These are phyloP conservation scores for Physocephala rufipes DNA, from an alignment of 2,888 invertebrate species.

Conservation along the genomic window DNA sequence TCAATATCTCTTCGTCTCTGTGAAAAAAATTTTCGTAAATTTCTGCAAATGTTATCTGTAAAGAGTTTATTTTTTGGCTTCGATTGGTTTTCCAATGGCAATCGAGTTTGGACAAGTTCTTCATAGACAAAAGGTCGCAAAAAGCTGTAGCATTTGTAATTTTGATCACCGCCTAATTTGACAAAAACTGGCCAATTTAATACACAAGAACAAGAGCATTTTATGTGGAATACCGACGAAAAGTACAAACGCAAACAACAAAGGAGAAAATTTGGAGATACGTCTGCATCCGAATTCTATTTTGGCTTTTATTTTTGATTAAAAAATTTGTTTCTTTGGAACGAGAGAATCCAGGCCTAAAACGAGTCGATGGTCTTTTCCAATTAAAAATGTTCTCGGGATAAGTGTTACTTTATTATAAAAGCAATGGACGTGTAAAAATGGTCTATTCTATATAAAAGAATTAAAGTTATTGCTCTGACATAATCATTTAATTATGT, in stretches of 20 bases:
- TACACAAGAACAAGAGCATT: slow-evolving; percentile 25
- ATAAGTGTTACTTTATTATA: no score
- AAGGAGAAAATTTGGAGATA: background rate
- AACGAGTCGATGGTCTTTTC: no score
- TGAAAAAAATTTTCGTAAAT: no score
- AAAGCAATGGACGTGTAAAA: no score
- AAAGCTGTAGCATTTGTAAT: slow-evolving; percentile 18
- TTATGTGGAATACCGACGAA: slow-evolving; percentile 21
- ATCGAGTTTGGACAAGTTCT: background rate
- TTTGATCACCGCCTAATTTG: slow-evolving; percentile 31
- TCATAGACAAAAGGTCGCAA: background rate
- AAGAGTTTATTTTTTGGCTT: background rate
- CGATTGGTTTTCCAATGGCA: background rate
- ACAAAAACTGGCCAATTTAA: slow-evolving; percentile 11
- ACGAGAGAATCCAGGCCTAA: no score
- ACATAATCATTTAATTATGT: slow-evolving; percentile 41
- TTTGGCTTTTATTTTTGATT: background rate
- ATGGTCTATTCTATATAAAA: no score
- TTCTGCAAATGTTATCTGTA: background rate
- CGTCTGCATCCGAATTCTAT: background rate
- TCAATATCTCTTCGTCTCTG: slow-evolving; percentile 38
- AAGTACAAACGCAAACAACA: no score
- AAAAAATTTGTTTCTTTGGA: background rate
- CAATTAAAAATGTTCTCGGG: no score
- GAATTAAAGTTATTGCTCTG: background rate